Conservation (phyloP, 2,797 vertebrate species). For the Menidia menidia region DNA sequence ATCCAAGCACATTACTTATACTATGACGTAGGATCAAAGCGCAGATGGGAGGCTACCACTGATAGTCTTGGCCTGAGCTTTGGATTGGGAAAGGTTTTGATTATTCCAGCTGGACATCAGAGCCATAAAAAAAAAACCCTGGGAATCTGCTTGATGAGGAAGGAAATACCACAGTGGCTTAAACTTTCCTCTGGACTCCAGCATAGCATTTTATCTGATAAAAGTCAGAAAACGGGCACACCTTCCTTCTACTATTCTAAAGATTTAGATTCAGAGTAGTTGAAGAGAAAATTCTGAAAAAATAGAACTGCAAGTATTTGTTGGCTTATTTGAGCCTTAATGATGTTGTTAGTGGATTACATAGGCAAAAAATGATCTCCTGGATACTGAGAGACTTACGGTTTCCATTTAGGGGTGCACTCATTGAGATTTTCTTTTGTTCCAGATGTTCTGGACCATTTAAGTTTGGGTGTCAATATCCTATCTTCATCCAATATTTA, state of each 20-base stretch:
- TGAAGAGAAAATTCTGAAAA: conserved; percentile 40
- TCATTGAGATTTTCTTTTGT: no score
- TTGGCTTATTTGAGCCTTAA: conserved; percentile 65
- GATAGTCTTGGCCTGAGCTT: conserved; percentile 63
- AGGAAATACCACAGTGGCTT: conserved; percentile 33
- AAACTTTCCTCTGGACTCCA: conserved; percentile 59
- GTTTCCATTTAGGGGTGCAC: no score
- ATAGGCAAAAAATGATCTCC: conserved; percentile 38
- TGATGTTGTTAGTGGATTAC: conserved; percentile 59
- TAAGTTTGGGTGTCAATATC: no score
- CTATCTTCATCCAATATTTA: no score
- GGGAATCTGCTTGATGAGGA: conserved; percentile 32
- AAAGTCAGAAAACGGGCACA: conserved; percentile 36
- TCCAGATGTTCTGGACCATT: no score
- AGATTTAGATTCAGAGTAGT: conserved; percentile 28
- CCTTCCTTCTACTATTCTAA: conserved; percentile 34
- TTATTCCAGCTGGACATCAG: conserved; percentile 26
- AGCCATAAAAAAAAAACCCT: conserved; percentile 28
- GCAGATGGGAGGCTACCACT: conserved; percentile 44
- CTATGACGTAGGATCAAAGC: conserved; percentile 62
- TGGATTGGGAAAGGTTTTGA: conserved; percentile 44
- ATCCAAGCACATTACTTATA: conserved; percentile 64
- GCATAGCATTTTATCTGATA: conserved; percentile 52
- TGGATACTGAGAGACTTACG: conserved; percentile 29
- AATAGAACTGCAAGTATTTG: conserved; percentile 35